Evolutionary conservation across 2,797 vertebrate genomes (phyloP).

Genomic region (Morelia viridis): DNA sequence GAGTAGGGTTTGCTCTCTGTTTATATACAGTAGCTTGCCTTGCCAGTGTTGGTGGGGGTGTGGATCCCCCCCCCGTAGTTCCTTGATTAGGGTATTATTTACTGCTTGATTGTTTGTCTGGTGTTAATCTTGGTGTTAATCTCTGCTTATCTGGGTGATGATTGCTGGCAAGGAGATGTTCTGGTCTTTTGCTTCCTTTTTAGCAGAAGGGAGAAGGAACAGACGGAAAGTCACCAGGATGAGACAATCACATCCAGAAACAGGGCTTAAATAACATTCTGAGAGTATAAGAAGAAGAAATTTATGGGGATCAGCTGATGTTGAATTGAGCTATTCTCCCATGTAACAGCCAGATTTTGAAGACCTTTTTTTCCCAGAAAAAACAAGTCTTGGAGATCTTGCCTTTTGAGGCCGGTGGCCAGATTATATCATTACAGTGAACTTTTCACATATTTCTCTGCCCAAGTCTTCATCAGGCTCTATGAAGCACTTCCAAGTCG

Average conservation of each 20-base stretch:
- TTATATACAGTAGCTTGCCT: too few relatives aligned
- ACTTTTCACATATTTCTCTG: background rate
- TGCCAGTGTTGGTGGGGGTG: too few relatives aligned
- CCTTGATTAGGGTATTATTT: too few relatives aligned
- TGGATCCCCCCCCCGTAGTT: too few relatives aligned
- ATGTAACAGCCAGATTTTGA: background rate
- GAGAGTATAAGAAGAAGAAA: too few relatives aligned
- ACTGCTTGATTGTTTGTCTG: too few relatives aligned
- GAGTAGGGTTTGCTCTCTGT: too few relatives aligned
- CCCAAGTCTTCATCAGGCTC: background rate
- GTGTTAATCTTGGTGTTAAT: too few relatives aligned
- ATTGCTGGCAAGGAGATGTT: too few relatives aligned
- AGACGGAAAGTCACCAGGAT: too few relatives aligned
- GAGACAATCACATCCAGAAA: background rate
- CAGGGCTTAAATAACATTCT: background rate
- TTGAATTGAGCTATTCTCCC: background rate
- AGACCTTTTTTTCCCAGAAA: background rate
- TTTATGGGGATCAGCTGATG: background rate
- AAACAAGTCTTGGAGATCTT: background rate
- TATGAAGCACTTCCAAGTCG: background rate
- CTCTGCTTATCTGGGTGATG: too few relatives aligned
- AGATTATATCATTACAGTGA: background rate
- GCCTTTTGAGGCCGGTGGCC: background rate
- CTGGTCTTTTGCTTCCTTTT: too few relatives aligned
- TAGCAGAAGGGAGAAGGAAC: background rate